Percentiles rank a stretch among this genome's conserved stretches.
Evolutionary conservation across 2,888 invertebrate species (phyloP).

Genomic region (Papilio elwesi): DNA sequence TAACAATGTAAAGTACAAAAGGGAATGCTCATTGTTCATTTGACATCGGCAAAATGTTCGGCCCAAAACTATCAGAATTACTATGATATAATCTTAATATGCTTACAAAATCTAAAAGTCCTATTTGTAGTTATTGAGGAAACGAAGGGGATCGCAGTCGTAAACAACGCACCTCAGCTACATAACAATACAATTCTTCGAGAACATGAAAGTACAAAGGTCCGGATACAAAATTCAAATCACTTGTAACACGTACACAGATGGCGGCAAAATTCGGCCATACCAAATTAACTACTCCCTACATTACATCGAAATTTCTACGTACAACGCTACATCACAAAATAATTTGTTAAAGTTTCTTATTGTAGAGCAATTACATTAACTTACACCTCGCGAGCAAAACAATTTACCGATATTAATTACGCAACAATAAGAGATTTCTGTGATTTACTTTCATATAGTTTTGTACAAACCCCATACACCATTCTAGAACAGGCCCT

Average conservation of each 20-base stretch:
- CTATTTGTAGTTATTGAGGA: conserved; percentile 6
- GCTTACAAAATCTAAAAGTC: conserved; percentile 33
- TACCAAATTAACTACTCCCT: conserved; percentile 41
- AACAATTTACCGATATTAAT: background rate
- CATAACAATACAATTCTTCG: background rate
- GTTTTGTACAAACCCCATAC: background rate
- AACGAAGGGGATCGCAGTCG: conserved; percentile 6
- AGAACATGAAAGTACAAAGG: conserved; percentile 28
- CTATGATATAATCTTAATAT: conserved; percentile 5
- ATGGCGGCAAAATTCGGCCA: background rate
- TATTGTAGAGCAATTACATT: conserved; percentile 11
- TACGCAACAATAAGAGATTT: background rate
- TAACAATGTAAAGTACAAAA: conserved; percentile 27
- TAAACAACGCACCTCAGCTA: background rate
- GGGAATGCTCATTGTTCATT: conserved; percentile 1
- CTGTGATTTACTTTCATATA: background rate
- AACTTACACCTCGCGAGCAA: background rate
- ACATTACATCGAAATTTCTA: conserved; percentile 54
- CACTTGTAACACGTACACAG: conserved; percentile 17
- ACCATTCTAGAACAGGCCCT: background rate
- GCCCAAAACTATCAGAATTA: background rate
- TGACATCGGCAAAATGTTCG: background rate
- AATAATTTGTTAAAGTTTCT: conserved; percentile 43
- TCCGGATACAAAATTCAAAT: conserved; percentile 24
- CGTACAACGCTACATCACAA: conserved; percentile 67